Evolutionary conservation across 2,888 invertebrate genomes (phyloP).

Genomic region (Drosophila recens): DNA sequence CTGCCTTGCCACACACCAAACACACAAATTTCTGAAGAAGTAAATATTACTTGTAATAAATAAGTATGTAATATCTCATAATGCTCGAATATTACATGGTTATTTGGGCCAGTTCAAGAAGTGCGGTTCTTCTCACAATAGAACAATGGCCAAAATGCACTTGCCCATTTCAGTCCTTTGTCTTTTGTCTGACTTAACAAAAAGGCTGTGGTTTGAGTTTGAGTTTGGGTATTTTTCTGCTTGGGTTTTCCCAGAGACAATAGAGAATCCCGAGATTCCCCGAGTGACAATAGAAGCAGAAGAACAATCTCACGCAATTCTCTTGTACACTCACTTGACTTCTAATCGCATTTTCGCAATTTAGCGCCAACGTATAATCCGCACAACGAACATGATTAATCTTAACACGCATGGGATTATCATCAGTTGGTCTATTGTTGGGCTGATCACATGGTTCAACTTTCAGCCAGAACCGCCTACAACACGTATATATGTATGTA

Average conservation of each 20-base stretch:
- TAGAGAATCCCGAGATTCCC: constrained; percentile 16
- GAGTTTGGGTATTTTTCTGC: constrained; percentile 18
- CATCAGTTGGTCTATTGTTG: constrained; percentile 75
- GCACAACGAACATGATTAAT: constrained; percentile 76
- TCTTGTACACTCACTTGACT: constrained; percentile 34
- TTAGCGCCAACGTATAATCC: constrained; percentile 82
- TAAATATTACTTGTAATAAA: constrained; percentile 4
- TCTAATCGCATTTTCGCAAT: constrained; percentile 78
- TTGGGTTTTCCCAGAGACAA: constrained; percentile 46
- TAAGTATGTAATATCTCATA: constrained; percentile 36
- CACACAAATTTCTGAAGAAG: constrained; percentile 45
- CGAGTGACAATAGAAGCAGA: constrained; percentile 36
- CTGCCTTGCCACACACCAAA: constrained; percentile 32
- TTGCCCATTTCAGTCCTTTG: constrained; percentile 25
- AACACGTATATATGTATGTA: background rate
- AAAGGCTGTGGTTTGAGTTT: constrained; percentile 18
- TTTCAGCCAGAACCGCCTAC: constrained; percentile 69
- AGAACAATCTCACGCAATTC: constrained; percentile 62
- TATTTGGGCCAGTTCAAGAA: constrained; percentile 55
- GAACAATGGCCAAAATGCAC: constrained; percentile 39
- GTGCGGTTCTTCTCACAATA: constrained; percentile 8
- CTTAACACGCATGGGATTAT: constrained; percentile 71
- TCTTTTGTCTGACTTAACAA: constrained; percentile 33
- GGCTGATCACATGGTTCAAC: constrained; percentile 43
- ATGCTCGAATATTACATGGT: constrained; percentile 74